A percentile compares a stretch with the other conserved stretches of the same genome.
These are phyloP conservation scores for Corvus hawaiiensis DNA, from an alignment of 2,113 vertebrate genomes.

Conservation along the genomic window DNA sequence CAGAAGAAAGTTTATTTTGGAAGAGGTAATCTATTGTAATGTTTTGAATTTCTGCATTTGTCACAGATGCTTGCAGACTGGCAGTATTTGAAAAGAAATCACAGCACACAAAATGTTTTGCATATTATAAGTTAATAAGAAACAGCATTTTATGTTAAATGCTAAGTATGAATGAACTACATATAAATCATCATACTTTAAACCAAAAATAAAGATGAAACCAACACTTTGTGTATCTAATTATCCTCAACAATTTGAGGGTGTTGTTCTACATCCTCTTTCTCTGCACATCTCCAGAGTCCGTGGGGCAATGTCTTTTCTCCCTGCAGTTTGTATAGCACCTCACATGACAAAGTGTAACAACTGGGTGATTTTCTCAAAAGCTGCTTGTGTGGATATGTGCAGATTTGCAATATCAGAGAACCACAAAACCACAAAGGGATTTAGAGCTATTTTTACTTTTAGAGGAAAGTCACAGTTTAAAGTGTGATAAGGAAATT, in stretches of 20 bases:
- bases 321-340: not conserved
- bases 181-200: not conserved
- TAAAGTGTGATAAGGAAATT: constrained; percentile 30
- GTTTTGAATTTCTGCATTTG: not conserved
- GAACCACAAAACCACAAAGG: constrained; percentile 41
- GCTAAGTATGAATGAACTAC: not conserved
- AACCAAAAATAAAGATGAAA: not conserved
- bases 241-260: not conserved
- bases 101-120: not conserved
- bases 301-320: not conserved
- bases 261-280: not conserved
- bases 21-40: not conserved
- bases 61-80: not conserved
- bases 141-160: not conserved
- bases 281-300: not conserved
- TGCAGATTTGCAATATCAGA: constrained; percentile 17
- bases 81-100: not conserved
- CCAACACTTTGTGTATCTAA: not conserved
- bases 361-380: constrained; percentile 10
- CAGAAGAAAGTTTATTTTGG: not conserved
- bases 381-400: not conserved
- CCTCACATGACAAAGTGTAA: not conserved
- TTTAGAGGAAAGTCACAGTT: constrained; percentile 33
- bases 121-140: not conserved
- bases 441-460: constrained; percentile 32